These are phyloP conservation scores for Physocephala rufipes DNA, from an alignment of 2,888 invertebrate species.

Conservation along the genomic window DNA sequence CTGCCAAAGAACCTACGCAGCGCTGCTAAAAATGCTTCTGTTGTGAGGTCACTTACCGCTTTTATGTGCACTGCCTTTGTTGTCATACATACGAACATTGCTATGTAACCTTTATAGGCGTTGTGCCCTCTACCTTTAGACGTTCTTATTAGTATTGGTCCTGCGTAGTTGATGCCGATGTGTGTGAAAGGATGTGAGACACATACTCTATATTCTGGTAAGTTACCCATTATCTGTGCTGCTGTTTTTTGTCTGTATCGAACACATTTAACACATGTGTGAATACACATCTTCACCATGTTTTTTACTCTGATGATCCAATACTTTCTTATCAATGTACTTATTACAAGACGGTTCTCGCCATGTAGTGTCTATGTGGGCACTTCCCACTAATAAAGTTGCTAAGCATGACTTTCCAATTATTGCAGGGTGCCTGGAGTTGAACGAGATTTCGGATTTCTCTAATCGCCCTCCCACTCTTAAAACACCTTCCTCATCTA, in stretches of 20 bases:
- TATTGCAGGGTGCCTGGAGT: constrained; percentile 24
- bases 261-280: background rate
- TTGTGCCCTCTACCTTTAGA: constrained; percentile 8
- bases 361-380: constrained; percentile 15
- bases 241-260: constrained; percentile 1
- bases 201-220: constrained; percentile 4
- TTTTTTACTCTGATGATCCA: constrained; percentile 27
- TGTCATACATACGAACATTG: constrained; percentile 14
- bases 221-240: constrained; percentile 19
- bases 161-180: constrained; percentile 14
- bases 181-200: background rate
- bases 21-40: constrained; percentile 35
- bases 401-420: constrained; percentile 20
- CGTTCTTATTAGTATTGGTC: background rate
- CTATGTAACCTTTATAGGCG: constrained; percentile 33
- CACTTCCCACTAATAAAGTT: background rate
- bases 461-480: constrained; percentile 24
- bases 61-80: constrained; percentile 19
- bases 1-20: constrained; percentile 2
- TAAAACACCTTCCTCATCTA: constrained; percentile 20
- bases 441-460: constrained; percentile 5
- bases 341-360: constrained; percentile 7
- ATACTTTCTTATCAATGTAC: constrained; percentile 7
- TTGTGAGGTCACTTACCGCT: constrained; percentile 2
- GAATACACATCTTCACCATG: background rate